Evolutionary conservation across 2,797 vertebrate species (phyloP).

Genomic region (Sebastiscus albofasciatus): DNA sequence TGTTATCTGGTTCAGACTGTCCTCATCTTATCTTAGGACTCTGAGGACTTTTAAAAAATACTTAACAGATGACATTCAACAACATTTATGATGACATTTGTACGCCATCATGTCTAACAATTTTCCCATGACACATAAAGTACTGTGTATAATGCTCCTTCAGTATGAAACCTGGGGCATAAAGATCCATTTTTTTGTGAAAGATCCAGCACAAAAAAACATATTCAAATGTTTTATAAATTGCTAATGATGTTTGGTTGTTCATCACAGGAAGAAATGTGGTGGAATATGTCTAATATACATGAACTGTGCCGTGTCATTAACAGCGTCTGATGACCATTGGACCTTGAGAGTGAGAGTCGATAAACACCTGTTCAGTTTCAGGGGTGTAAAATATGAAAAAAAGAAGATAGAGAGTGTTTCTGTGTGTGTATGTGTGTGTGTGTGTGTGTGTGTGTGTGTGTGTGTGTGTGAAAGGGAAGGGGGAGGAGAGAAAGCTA

Average conservation of each 20-base stretch:
- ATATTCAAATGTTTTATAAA: not conserved
- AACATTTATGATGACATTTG: not conserved
- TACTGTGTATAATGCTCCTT: not conserved
- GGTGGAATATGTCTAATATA: not conserved
- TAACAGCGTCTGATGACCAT: conserved; percentile 61
- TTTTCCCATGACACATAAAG: not conserved
- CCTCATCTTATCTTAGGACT: not conserved
- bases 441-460: conserved; percentile 6
- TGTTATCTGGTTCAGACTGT: not conserved
- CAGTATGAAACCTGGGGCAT: not conserved
- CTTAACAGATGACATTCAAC: not conserved
- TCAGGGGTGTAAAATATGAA: conserved; percentile 74
- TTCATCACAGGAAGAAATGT: not conserved
- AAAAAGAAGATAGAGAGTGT: conserved; percentile 1
- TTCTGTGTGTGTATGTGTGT: not conserved
- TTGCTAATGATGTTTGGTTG: too few relatives aligned
- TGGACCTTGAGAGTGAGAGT: conserved; percentile 76
- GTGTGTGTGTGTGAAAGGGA: conserved; percentile 3
- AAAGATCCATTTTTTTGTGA: not conserved
- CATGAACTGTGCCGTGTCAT: not conserved
- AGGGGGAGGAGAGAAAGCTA: conserved; percentile 63
- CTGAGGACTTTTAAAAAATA: not conserved
- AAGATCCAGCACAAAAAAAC: not conserved
- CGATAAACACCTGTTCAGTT: conserved; percentile 84
- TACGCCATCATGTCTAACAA: not conserved